Evolutionary conservation across 2,797 vertebrate species (phyloP), one percentile per base, ranked within the genome.

Genomic region (Manis crassicaudata): DNA sequence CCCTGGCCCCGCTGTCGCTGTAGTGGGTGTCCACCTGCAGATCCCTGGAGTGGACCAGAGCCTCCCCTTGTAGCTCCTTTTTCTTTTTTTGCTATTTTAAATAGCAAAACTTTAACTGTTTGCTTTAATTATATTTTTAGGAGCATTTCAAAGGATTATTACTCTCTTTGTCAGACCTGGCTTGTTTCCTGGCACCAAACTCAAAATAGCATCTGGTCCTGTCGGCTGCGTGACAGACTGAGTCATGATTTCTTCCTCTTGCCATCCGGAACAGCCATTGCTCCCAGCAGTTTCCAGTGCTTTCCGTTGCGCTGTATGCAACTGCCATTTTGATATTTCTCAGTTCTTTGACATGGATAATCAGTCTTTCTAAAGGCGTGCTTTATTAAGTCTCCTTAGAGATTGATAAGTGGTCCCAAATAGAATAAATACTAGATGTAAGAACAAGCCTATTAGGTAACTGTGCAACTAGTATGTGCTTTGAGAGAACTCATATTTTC

Each of bases 101-200:
- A 97, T 95, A 96, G 84, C n/a, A 60, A 65, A 54, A 77, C 89
- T 89, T 79, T 46, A 72, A 80, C 89, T 96, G 65, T 92, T 93
- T 93, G 94, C 72, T 95, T 94, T 96, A 94, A 95, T 95, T 96
- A 80, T 96, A 93, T 96, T 96, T 97, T 97, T 96, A 97, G 95
- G 92, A 94, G 40, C 81, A 70, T 97, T 97, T 97, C 96, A 97
- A 96, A 96, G 87, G 84, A 93, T 89, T 93, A 72, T 95, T 97
- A 93, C 96, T 68, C 93, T 92, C 93, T 97, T 94, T 96, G 90
- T 97, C 96, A 97, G 95, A 96, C 97, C 96, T 98, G 95, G 94
- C 95, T 94, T 75, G 60, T 96, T 97, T 98, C 96, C 96, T 96
- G 88, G 86, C 92, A 65, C 79, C 56, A 35, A 58, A 73, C 93